Evolutionary conservation across 2,888 invertebrate species (phyloP), one percentile per base, ranked within the genome.

Genomic region (Geophilus truncorum): DNA sequence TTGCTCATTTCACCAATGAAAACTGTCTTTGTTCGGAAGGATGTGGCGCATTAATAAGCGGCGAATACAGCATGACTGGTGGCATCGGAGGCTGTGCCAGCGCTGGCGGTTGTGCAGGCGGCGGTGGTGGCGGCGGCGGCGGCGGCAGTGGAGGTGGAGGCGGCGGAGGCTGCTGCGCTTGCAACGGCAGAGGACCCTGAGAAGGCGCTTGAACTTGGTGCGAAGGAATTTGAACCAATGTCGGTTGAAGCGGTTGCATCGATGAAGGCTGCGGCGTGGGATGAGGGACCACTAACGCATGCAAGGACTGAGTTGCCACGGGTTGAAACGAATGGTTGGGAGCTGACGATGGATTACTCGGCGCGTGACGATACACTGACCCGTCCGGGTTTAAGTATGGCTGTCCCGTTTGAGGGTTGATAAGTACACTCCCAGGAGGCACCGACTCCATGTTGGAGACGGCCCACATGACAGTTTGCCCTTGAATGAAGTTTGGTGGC

Each of bases 341-440:
- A 7, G 62, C 79, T 81, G 81, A 51, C 78, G 82, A 77, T 79
- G 80, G 75, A 34, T 18, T 76, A 15, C 70, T 32, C 34, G 94
- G 93, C 85, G 94, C 93, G 87, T 92, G 93, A 82, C 92, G 92
- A 86, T 94, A 94, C 18, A 93, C 87, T 0, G 91, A 89, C 18
- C 94, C 94, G 85, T 94, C 94, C 0, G 92, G 88, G 85, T 94
- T 94, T 75, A 91, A 91, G 77, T 92, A 90, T 0, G 94, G 92
- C 80, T 92, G 91, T 7, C 93, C 86, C 82, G 87, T 86, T 80
- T 86, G 85, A 28, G 96, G 96, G 87, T 96, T 94, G 86, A 97
- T 94, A 84, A 96, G 93, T 84, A 96, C 89, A 84, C 95, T 94
- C 82, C 96, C 96, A 81, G 92, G 90, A 79, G 96, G 96, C 82